Evolutionary conservation across 1,140 invertebrate species (phyloP), one percentile per base, ranked within the genome.

Genomic region (Zaprionus taronus): DNA sequence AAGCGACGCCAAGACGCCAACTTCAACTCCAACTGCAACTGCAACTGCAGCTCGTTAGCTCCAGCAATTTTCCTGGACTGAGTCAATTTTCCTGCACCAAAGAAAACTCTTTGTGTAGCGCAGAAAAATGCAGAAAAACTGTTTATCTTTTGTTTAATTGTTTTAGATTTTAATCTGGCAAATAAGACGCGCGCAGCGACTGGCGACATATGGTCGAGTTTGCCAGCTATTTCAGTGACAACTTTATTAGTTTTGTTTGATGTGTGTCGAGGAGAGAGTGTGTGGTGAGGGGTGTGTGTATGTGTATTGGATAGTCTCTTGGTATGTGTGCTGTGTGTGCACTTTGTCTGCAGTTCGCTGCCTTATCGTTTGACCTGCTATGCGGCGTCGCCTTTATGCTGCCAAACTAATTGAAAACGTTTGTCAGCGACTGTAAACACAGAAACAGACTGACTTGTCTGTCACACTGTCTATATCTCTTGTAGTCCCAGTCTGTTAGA

Each of bases 151-250:
- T 64, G 68, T 66, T 89, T 87, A 87, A 87, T 87, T 87, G 81
- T 81, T 87, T 89, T 74, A 87, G 84, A 87, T 87, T 87, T 84
- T 84, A 84, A 87, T 87, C 84, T 84, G 63, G 70, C 83, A 87
- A 87, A 87, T 86, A 83, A 34, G 68, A 41, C n/a, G 12, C 31
- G 22, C 3, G 5, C 6, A 14, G 38, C 6, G 38, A 47, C n/a
- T 24, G 36, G 63, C 70, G 70, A 77, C 70, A 85, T 85, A 85
- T 85, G 82, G 79, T 79, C 63, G 69, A 51, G 63, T 64, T 72
- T 65, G 47, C 55, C 51, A 79, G 72, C 38, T 79, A 73, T 73
- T 87, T 68, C 73, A 71, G 71, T 83, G 77, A 89, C 84, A 87
- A 84, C 80, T 87, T 87, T 87, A 87, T 87, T 87, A 89, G 84